phyloP scores from a whole-genome alignment of 2,888 invertebrate genomes.

The Cryptophagus acutangulus region DNA sequence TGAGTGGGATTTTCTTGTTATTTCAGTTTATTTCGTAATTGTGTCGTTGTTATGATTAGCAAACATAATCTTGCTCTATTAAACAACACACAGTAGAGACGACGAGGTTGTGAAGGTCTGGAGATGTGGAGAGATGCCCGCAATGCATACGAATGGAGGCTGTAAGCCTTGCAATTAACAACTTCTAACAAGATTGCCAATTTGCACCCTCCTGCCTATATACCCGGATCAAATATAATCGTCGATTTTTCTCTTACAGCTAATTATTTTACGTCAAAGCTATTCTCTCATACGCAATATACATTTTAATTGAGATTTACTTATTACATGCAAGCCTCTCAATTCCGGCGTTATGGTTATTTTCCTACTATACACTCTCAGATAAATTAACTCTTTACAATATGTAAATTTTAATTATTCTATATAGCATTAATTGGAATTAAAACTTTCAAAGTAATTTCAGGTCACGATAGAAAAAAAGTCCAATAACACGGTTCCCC shows the following conservation, averaged over 20 bases:
- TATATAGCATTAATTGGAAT: too few species aligned
- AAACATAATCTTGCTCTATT: conserved; percentile 19
- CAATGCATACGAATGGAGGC: conserved; percentile 45
- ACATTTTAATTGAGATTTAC: conserved; percentile 39
- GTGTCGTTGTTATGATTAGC: conserved; percentile 15
- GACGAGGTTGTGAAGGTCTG: conserved; percentile 18
- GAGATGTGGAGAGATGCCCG: conserved; percentile 26
- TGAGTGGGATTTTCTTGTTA: too few species aligned
- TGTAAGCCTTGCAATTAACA: conserved; percentile 46
- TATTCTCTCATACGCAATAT: conserved; percentile 36
- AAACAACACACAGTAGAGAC: conserved; percentile 18
- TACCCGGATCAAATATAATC: conserved; percentile 45
- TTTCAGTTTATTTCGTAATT: conserved; percentile 9
- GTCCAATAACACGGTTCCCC: too few species aligned
- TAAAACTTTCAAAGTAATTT: too few species aligned
- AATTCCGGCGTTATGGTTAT: too few species aligned
- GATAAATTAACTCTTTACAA: too few species aligned
- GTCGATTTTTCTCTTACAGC: conserved; percentile 43
- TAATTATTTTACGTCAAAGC: conserved; percentile 46
- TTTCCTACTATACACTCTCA: too few species aligned
- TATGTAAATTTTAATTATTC: too few species aligned
- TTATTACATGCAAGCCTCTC: too few species aligned
- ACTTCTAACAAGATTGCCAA: conserved; percentile 48
- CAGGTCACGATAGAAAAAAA: too few species aligned
- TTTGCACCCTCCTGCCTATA: conserved; percentile 37